Conservation (phyloP, 2,113 vertebrate genomes). For the Pica pica region DNA sequence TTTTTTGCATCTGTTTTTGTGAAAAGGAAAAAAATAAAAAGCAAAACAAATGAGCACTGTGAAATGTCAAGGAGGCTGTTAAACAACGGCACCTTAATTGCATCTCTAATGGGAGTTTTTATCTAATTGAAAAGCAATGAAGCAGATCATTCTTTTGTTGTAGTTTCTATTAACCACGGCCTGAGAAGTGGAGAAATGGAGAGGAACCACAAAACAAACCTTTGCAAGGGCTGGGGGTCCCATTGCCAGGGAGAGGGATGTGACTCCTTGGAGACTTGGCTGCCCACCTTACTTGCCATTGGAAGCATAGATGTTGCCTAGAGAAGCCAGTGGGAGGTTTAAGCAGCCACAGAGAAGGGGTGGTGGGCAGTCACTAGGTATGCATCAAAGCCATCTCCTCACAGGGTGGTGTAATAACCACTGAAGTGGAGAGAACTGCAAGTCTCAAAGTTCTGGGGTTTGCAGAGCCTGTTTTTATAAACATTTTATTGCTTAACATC, state of each 20-base stretch:
- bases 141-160: conserved; percentile 17
- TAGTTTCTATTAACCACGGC: conserved; percentile 14
- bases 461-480: neutral
- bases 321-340: neutral
- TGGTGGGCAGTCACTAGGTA: neutral
- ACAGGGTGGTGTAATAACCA: neutral
- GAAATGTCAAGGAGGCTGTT: conserved; percentile 60
- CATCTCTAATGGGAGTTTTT: conserved; percentile 50
- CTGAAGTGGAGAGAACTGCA: neutral
- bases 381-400: neutral
- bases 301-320: neutral
- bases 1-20: conserved; percentile 27
- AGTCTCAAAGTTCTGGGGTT: neutral
- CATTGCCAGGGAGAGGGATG: rapidly evolving
- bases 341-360: neutral
- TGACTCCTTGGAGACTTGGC: neutral
- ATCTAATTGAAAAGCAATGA: conserved; percentile 54
- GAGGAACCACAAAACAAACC: neutral
- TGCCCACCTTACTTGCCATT: neutral
- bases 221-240: neutral
- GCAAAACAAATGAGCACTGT: conserved; percentile 48
- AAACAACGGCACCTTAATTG: conserved; percentile 38
- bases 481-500: neutral
- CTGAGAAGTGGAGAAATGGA: neutral
- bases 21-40: conserved; percentile 30